phyloP scores from a whole-genome alignment of 2,797 vertebrate genomes.

The Gadopsis marmoratus region DNA sequence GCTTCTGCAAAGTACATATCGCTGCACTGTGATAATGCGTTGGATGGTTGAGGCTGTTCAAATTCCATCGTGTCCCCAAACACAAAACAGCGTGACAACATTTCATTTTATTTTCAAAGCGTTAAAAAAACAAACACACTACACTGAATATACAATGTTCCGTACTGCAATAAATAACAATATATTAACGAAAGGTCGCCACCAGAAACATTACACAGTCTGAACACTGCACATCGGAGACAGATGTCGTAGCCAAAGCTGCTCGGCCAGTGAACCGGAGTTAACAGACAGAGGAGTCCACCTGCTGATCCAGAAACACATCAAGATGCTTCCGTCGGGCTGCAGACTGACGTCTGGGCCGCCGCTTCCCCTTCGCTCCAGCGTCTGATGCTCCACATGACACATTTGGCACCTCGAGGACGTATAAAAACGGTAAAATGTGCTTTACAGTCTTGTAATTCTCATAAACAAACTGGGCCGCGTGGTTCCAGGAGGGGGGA shows the following conservation, averaged over 20 bases:
- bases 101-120: constrained; percentile 50
- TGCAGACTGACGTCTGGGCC: constrained; percentile 59
- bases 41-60: background rate
- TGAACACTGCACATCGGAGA: constrained; percentile 13
- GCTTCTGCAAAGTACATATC: constrained; percentile 33
- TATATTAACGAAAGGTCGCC: constrained; percentile 49
- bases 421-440: constrained; percentile 71
- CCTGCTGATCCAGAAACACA: constrained; percentile 58
- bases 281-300: constrained; percentile 59
- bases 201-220: constrained; percentile 26
- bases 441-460: constrained; percentile 78
- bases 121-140: constrained; percentile 31
- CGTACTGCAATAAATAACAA: constrained; percentile 71
- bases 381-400: constrained; percentile 71
- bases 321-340: constrained; percentile 37
- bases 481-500: constrained; percentile 55
- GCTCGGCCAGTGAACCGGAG: constrained; percentile 42
- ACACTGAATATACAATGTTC: constrained; percentile 26
- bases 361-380: constrained; percentile 38
- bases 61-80: background rate
- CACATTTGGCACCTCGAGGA: constrained; percentile 68
- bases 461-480: constrained; percentile 58
- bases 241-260: constrained; percentile 26
- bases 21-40: constrained; percentile 18
- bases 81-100: constrained; percentile 7